These are phyloP conservation scores for Saturnia pavonia DNA, from an alignment of 2,888 invertebrate genomes.

Conservation along the genomic window DNA sequence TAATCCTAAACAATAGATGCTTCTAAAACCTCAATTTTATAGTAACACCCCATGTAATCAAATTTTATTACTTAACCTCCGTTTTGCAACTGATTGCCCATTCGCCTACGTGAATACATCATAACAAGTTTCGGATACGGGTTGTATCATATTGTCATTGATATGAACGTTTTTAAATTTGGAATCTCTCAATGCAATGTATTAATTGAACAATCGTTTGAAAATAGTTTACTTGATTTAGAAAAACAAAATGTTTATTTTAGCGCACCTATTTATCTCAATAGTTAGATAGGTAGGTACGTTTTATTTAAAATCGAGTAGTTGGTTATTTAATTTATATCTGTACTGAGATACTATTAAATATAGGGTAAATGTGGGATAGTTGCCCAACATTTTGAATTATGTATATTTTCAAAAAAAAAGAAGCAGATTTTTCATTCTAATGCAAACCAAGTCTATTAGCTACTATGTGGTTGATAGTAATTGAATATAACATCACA, in stretches of 20 bases:
- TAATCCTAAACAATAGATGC: not conserved
- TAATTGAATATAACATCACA: no score
- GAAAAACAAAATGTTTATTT: not conserved
- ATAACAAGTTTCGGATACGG: slow-evolving; percentile 8
- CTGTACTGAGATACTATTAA: not conserved
- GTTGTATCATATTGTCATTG: slow-evolving; percentile 1
- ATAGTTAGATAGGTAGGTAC: not conserved
- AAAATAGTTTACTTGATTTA: not conserved
- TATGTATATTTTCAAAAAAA: no score
- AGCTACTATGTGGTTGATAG: no score
- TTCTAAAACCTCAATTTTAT: slow-evolving; percentile 10
- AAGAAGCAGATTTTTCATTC: no score
- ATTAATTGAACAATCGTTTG: not conserved
- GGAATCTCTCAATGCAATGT: not conserved
- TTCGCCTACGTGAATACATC: slow-evolving; percentile 15
- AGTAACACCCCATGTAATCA: not conserved
- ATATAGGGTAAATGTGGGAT: no score
- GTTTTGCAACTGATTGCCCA: slow-evolving; percentile 22
- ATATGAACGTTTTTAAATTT: not conserved
- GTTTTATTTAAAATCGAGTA: not conserved
- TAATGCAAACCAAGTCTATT: no score
- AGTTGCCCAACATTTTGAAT: no score
- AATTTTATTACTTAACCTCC: slow-evolving; percentile 19
- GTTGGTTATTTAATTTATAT: not conserved
- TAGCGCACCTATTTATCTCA: not conserved